Percentiles rank a stretch among this genome's conserved stretches.
Conservation (phyloP, 2,797 vertebrate genomes). For the Hipposideros larvatus region DNA sequence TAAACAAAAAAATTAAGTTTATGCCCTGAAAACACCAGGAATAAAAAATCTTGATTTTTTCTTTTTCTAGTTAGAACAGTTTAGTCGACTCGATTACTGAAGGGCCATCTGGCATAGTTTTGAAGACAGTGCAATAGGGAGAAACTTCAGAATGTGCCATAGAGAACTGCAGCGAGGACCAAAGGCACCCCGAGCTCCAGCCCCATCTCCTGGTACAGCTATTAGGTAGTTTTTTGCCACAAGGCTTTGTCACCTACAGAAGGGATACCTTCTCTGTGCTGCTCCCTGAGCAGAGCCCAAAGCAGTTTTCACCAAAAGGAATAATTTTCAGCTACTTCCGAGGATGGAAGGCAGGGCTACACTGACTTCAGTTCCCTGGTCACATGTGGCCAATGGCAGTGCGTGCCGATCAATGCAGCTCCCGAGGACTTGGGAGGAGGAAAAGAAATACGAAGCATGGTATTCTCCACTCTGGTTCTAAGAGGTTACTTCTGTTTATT, state of each 20-base stretch:
- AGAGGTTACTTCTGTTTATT: not conserved
- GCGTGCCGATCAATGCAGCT: not conserved
- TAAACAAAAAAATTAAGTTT: not conserved
- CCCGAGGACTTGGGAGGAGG: not conserved
- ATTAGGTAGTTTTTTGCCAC: not conserved
- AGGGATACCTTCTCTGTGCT: not conserved
- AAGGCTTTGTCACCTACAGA: not conserved
- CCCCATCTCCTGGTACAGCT: not conserved
- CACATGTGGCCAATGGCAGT: not conserved
- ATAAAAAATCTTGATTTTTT: constrained; percentile 8
- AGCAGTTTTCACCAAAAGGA: constrained; percentile 67
- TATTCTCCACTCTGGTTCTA: not conserved
- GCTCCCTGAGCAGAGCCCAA: not conserved
- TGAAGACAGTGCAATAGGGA: constrained; percentile 5
- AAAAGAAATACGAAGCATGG: not conserved
- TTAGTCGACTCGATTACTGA: not conserved
- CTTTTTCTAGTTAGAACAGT: not conserved
- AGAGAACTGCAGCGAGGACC: not conserved
- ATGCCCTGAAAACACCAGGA: constrained; percentile 27
- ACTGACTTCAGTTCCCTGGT: not conserved
- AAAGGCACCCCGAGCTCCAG: not conserved
- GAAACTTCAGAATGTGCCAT: not conserved
- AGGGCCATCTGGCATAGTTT: not conserved
- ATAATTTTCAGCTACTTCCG: not conserved
- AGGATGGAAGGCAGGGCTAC: not conserved